Evolutionary conservation across 2,888 invertebrate species (phyloP), one percentile per base, ranked within the genome.

Genomic region (Dione vanillae): DNA sequence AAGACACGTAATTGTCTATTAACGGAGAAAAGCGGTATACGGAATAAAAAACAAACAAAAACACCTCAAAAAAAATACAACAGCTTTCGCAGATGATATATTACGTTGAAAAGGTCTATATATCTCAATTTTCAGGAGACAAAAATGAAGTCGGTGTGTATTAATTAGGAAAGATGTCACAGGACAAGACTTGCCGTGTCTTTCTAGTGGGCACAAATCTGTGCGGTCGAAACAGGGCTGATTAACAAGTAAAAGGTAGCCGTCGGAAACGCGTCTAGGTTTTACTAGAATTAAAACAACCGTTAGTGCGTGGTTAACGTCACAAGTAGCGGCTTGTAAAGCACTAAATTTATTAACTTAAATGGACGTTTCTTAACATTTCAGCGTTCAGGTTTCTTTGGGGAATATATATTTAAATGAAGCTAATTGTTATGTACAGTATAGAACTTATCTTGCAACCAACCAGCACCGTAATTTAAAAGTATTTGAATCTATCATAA

Each of bases 191-290:
- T 81, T 79, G 79, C 83, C 62, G 47, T 64, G 65, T 67, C 52
- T 68, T 58, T 65, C 47, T 68, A 65, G 65, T 47, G 61, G 35
- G 61, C 70, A 71, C 70, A 74, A 74, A 84, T 82, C 73, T 65
- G 43, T 58, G 82, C 80, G 83, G 83, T 81, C 80, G 83, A 82
- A 84, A 87, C 87, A 89, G n/a, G n/a, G 85, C 86, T 86, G 86
- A 90, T 90, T 90, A 89, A 79, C 84, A 86, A 89, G 74, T 77
- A 75, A 76, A 62, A 68, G 73, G 71, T 66, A 70, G 74, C 71
- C 65, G 62, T 61, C 69, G 67, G 69, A 69, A 71, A 67, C 69
- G 52, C 70, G 61, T 43, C 65, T 65, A 51, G 49, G 65, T 19
- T 68, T 68, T 68, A 71, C 70, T 67, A 65, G 75, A 72, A 75